Conservation (phyloP, 2,888 invertebrate species). For the Brenthis hecate region DNA sequence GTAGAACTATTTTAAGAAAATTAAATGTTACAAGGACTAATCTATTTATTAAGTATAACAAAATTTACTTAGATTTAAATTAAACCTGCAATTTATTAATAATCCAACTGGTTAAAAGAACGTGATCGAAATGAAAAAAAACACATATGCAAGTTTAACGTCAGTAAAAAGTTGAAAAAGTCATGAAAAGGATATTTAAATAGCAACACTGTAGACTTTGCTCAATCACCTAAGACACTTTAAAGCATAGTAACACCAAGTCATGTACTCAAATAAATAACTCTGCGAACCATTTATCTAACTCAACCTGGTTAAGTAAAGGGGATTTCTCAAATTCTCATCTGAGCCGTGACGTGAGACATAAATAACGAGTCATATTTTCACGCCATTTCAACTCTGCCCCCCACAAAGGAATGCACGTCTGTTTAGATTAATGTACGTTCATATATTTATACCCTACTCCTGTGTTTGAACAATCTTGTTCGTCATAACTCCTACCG, state of each 20-base stretch:
- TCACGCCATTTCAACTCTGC: constrained; percentile 79
- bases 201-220: not conserved
- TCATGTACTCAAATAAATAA: constrained; percentile 31
- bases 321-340: constrained; percentile 56
- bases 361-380: constrained; percentile 80
- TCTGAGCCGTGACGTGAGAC: constrained; percentile 56
- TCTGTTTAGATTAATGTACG: constrained; percentile 80
- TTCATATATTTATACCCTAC: constrained; percentile 77
- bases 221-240: constrained; percentile 1
- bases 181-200: not conserved
- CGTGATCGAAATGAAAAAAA: too few species aligned
- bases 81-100: too few species aligned
- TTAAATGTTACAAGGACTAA: too few species aligned
- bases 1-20: too few species aligned
- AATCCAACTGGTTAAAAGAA: too few species aligned
- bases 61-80: too few species aligned
- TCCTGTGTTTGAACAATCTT: constrained; percentile 60
- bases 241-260: constrained; percentile 12
- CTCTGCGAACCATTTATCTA: constrained; percentile 36
- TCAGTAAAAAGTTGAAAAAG: too few species aligned
- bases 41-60: too few species aligned
- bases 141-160: too few species aligned
- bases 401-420: constrained; percentile 75
- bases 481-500: constrained; percentile 50
- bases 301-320: constrained; percentile 40